These are phyloP conservation scores for Eucidaris tribuloides DNA, from an alignment of 35 echinoderm and acorn worm species.

Conservation along the genomic window DNA sequence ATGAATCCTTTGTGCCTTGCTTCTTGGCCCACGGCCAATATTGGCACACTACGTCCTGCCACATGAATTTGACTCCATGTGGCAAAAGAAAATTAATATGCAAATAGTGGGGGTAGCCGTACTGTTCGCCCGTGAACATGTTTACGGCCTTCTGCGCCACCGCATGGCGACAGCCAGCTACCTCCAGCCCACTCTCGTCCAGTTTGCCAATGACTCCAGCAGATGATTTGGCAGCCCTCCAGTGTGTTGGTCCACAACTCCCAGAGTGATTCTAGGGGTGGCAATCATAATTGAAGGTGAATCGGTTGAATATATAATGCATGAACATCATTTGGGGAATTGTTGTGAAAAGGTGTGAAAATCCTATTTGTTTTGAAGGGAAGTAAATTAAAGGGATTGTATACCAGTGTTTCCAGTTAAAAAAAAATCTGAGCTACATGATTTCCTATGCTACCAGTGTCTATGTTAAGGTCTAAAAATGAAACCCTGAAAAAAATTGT, in stretches of 20 bases:
- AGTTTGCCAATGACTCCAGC: neutral
- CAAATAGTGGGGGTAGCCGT: conserved; percentile 4
- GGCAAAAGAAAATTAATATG: conserved; percentile 2
- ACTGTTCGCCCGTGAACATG: conserved; percentile 18
- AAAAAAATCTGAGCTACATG: too few species aligned
- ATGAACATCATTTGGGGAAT: too few species aligned
- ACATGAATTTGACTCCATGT: neutral
- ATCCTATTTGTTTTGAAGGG: too few species aligned
- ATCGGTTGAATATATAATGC: too few species aligned
- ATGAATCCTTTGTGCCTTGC: neutral
- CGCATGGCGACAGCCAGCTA: neutral
- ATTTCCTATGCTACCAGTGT: too few species aligned
- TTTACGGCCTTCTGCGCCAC: conserved; percentile 20
- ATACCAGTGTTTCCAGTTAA: too few species aligned
- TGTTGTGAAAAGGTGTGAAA: too few species aligned
- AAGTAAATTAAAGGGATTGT: too few species aligned
- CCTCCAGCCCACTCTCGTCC: conserved; percentile 1
- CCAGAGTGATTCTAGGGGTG: neutral
- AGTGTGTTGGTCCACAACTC: neutral
- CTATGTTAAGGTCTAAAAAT: too few species aligned
- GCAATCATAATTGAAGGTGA: too few species aligned
- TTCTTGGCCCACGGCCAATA: conserved; percentile 34
- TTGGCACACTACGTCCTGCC: neutral
- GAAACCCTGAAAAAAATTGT: too few species aligned
- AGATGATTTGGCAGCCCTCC: neutral